phyloP scores from a whole-genome alignment of 2,888 invertebrate genomes.

The Lydus trimaculatus region DNA sequence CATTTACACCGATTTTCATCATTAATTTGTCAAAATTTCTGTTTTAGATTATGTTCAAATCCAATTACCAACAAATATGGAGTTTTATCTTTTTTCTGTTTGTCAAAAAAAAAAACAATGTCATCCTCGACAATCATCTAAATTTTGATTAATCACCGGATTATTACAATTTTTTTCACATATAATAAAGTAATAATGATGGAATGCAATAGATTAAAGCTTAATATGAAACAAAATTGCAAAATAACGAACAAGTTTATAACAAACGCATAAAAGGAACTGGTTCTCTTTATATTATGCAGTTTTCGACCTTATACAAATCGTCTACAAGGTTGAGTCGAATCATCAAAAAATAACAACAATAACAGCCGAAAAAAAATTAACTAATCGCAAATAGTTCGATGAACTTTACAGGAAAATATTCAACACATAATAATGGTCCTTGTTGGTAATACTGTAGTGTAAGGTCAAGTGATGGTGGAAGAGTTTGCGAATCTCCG shows the following conservation, averaged over 20 bases:
- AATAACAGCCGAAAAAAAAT: neutral
- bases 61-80: too few relatives aligned
- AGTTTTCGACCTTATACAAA: constrained; percentile 33
- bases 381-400: constrained; percentile 21
- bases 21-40: neutral
- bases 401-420: constrained; percentile 23
- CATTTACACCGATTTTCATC: neutral
- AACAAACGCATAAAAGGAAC: constrained; percentile 37
- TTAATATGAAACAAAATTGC: constrained; percentile 18
- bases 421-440: neutral
- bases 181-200: neutral
- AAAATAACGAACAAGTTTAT: constrained; percentile 34
- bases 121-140: too few relatives aligned
- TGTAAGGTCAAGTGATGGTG: neutral
- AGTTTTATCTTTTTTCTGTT: too few relatives aligned
- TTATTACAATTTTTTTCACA: neutral
- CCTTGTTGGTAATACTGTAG: too few relatives aligned
- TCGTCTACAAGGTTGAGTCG: constrained; percentile 31
- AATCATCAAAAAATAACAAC: constrained; percentile 12
- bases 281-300: constrained; percentile 37
- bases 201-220: neutral
- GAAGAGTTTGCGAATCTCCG: neutral
- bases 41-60: too few relatives aligned
- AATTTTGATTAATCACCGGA: neutral
- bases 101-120: too few relatives aligned